Evolutionary conservation across 2,888 invertebrate genomes (phyloP), one percentile per base, ranked within the genome.

Genomic region (Malachius bipustulatus): DNA sequence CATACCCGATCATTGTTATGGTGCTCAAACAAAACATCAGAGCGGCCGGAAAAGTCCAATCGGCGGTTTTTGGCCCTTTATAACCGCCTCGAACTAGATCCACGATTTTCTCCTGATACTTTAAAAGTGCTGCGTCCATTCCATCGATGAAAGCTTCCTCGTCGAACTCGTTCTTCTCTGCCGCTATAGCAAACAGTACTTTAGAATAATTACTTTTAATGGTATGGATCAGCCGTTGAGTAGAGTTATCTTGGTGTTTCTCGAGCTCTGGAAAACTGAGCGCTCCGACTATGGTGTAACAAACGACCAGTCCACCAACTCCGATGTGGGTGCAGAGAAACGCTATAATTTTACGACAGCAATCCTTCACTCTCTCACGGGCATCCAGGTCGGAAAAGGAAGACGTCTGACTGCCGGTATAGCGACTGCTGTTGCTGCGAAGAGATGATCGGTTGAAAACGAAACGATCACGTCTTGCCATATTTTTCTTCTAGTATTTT

Each of bases 281-380:
- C 0, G 89, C 88, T 0, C 89, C 89, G 16, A 87, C 74, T 36
- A 89, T 77, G 15, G 89, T 83, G 57, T 89, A 89, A 44, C 85
- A 77, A 2, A 89, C 84, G 30, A 89, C 82, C 11, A 89, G 66
- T 4, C 83, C 88, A 36, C 88, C 89, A 19, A 89, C 88, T 47
- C 89, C 89, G 52, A 83, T 81, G 70, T 88, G 88, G 4, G 89
- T 89, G 65, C 85, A 89, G 88, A 89, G 89, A 55, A 89, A 89
- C 4, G 87, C 85, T 37, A 85, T 76, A 48, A 87, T 71, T 60
- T 87, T 87, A 28, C 89, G 71, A 51, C 82, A 82, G 57, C 85
- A 89, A 54, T 85, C 82, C 60, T 84, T 85, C 37, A 88, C 73
- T 53, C 78, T 80, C 54, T 82, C 82, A 16, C 76, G 66, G 0